Evolutionary conservation across 2,888 invertebrate genomes (phyloP).

Genomic region (Serrognathus titanus): DNA sequence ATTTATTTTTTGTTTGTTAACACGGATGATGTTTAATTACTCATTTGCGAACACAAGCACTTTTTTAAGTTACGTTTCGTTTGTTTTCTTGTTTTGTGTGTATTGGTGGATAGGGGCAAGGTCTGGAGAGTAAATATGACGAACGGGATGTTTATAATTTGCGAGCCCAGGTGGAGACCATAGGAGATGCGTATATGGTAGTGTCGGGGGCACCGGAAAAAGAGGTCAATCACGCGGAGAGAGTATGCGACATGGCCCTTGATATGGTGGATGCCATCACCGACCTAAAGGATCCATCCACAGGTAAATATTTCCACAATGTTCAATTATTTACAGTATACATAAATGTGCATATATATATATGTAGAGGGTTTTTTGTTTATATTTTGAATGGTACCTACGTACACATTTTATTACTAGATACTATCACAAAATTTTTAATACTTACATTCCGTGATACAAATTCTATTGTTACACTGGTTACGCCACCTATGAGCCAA

Average conservation of each 20-base stretch:
- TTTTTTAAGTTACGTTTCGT: conserved; percentile 20
- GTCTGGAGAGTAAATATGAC: conserved; percentile 11
- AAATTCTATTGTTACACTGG: too few species aligned
- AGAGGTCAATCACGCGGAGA: conserved; percentile 85
- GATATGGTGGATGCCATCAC: conserved; percentile 94
- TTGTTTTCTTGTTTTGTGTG: conserved; percentile 23
- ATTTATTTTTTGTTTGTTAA: conserved; percentile 2
- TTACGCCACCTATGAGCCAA: too few species aligned
- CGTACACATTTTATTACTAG: too few species aligned
- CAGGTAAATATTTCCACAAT: conserved; percentile 55
- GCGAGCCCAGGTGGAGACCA: conserved; percentile 81
- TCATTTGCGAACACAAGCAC: conserved; percentile 3
- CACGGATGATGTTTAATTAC: not conserved
- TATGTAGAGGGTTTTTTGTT: too few species aligned
- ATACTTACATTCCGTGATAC: too few species aligned
- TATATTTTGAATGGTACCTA: too few species aligned
- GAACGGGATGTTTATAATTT: conserved; percentile 21
- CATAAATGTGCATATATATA: too few species aligned
- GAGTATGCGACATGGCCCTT: conserved; percentile 92
- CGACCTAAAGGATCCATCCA: conserved; percentile 88
- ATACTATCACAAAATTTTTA: too few species aligned
- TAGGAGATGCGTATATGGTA: conserved; percentile 98
- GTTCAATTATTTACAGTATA: not conserved
- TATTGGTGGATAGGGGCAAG: conserved; percentile 21
- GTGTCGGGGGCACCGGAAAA: conserved; percentile 93